These are phyloP conservation scores for Drosophila kurseongensis DNA, from an alignment of 1,140 invertebrate species.

Conservation along the genomic window DNA sequence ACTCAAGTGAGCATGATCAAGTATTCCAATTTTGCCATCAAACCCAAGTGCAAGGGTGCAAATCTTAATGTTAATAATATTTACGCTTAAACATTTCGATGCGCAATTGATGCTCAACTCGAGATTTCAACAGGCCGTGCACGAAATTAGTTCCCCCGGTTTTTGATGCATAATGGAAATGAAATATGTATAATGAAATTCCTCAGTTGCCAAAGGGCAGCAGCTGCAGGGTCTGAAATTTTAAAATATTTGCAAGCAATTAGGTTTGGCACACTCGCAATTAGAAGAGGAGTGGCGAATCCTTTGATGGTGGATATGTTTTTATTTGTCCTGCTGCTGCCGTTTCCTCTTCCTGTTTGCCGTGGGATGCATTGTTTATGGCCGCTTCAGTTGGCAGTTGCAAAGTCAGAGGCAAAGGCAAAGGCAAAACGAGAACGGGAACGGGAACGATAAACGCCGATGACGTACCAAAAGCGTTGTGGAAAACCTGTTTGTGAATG, in stretches of 20 bases:
- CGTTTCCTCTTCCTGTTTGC: conserved; percentile 35
- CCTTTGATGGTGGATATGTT: conserved; percentile 37
- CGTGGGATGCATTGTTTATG: conserved; percentile 51
- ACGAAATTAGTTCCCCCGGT: conserved; percentile 38
- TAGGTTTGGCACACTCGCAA: conserved; percentile 64
- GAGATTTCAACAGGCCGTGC: conserved; percentile 63
- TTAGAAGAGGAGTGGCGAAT: conserved; percentile 29
- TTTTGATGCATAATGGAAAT: conserved; percentile 18
- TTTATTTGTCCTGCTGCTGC: conserved; percentile 52
- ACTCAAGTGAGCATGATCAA: conserved; percentile 55
- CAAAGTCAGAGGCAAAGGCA: conserved; percentile 20
- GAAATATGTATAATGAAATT: conserved; percentile 23
- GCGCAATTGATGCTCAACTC: conserved; percentile 76
- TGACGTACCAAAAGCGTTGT: conserved; percentile 51
- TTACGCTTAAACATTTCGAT: conserved; percentile 71
- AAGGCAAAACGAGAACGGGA: conserved; percentile 16
- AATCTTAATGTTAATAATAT: conserved; percentile 54
- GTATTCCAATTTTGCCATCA: conserved; percentile 72
- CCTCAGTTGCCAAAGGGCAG: conserved; percentile 7
- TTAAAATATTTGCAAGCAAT: conserved; percentile 75
- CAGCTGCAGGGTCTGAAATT: conserved; percentile 28
- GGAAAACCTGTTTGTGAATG: conserved; percentile 75
- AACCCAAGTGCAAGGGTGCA: conserved; percentile 48
- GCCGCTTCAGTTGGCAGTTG: conserved; percentile 27
- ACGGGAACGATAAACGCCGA: conserved; percentile 32